phyloP scores from a whole-genome alignment of 2,113 vertebrate species.

The Lota lota region DNA sequence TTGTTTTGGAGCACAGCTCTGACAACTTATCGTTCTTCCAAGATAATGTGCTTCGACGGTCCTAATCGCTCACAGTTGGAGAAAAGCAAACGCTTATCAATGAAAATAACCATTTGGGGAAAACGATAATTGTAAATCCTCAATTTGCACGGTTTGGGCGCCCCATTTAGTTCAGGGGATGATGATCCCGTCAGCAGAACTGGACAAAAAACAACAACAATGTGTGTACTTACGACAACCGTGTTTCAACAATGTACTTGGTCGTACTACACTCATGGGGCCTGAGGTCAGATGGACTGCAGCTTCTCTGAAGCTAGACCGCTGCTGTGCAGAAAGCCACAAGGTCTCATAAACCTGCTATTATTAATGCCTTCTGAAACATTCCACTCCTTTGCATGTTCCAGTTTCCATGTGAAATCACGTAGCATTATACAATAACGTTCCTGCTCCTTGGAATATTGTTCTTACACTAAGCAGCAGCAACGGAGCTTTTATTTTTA shows the following conservation, averaged over 20 bases:
- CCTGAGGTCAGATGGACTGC: not conserved
- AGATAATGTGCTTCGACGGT: not conserved
- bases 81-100: too few species aligned
- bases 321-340: not conserved
- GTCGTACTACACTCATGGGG: too few species aligned
- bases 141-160: too few species aligned
- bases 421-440: not conserved
- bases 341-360: not conserved
- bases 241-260: too few species aligned
- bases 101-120: not conserved
- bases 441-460: too few species aligned
- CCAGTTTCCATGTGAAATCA: conserved; percentile 4
- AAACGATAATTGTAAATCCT: too few species aligned
- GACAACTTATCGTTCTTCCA: not conserved
- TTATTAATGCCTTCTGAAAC: conserved; percentile 6
- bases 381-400: not conserved
- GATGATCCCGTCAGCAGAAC: too few species aligned
- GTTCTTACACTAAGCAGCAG: too few species aligned
- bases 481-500: too few species aligned
- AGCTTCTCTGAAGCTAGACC: not conserved
- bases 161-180: too few species aligned
- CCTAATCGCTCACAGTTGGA: not conserved
- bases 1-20: not conserved
- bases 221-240: too few species aligned
- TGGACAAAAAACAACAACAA: too few species aligned